These are phyloP conservation scores for Gastrophysa polygoni DNA, from an alignment of 2,888 invertebrate genomes.

Conservation along the genomic window DNA sequence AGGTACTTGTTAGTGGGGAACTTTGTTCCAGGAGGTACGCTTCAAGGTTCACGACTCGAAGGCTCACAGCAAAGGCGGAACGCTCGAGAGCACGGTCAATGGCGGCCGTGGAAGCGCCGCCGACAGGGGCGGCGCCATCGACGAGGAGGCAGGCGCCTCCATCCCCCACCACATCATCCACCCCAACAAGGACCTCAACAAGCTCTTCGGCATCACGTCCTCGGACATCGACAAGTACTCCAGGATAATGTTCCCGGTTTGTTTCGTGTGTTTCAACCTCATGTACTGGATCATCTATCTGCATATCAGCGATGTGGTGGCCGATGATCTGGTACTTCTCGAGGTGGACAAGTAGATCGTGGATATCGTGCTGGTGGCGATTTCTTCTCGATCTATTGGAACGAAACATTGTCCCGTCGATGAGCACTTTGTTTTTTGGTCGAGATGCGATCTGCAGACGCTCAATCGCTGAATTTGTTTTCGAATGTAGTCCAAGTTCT, in stretches of 20 bases:
- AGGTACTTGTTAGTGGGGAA: constrained; percentile 68
- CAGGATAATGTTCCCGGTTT: constrained; percentile 96
- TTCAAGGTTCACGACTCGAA: constrained; percentile 95
- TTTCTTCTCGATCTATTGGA: neutral
- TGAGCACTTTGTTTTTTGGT: too few species aligned
- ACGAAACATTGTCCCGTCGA: too few species aligned
- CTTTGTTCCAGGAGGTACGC: constrained; percentile 86
- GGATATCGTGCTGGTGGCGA: neutral
- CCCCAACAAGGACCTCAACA: constrained; percentile 91
- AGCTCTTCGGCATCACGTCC: constrained; percentile 89
- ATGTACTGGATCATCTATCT: constrained; percentile 98
- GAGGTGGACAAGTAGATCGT: constrained; percentile 68
- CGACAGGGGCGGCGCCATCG: constrained; percentile 67
- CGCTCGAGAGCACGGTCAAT: constrained; percentile 89
- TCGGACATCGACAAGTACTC: constrained; percentile 99
- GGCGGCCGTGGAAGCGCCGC: constrained; percentile 69
- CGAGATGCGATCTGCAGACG: too few species aligned
- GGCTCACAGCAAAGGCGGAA: constrained; percentile 91
- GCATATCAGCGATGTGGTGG: constrained; percentile 94
- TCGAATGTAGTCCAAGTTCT: too few species aligned
- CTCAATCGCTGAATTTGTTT: too few species aligned
- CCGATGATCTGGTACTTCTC: constrained; percentile 88
- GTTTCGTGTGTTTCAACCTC: constrained; percentile 98
- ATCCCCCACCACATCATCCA: constrained; percentile 80
- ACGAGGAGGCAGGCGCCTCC: constrained; percentile 70